A percentile compares a stretch with the other conserved stretches of the same genome.
Evolutionary conservation across 2,113 vertebrate genomes (phyloP).

Genomic region (Protobothrops flavoviridis): DNA sequence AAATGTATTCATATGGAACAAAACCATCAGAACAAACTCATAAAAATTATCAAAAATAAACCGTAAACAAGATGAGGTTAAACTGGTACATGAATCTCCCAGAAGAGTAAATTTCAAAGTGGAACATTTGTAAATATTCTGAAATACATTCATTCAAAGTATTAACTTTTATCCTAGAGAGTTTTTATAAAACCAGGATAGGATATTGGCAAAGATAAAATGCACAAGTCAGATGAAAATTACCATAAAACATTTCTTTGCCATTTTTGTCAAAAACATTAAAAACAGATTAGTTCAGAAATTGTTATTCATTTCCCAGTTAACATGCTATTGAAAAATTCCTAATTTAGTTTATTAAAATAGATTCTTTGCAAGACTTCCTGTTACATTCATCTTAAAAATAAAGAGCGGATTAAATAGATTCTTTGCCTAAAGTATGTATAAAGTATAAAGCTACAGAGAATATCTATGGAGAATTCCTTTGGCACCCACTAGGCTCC

Average conservation of each 20-base stretch:
- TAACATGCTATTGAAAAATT: not conserved
- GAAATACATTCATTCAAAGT: not conserved
- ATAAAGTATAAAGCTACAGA: not conserved
- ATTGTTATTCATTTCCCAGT: not conserved
- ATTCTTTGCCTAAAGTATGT: not conserved
- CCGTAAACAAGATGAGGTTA: not conserved
- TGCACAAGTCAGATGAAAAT: not conserved
- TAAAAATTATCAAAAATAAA: not conserved
- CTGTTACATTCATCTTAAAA: not conserved
- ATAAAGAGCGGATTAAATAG: not conserved
- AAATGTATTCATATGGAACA: not conserved
- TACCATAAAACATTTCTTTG: not conserved
- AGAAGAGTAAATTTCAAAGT: not conserved
- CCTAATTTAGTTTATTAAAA: not conserved
- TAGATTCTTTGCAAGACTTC: not conserved
- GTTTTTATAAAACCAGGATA: not conserved
- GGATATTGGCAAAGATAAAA: not conserved
- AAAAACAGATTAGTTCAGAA: not conserved
- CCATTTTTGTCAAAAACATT: not conserved
- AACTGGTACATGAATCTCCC: not conserved
- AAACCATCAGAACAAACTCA: not conserved
- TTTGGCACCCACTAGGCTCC: not conserved
- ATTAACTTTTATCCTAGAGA: not conserved
- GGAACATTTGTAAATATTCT: not conserved
- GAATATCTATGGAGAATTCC: not conserved